Base-by-base conservation (phyloP, 1,140 invertebrate species). In the Microvelia longipes region DNA sequence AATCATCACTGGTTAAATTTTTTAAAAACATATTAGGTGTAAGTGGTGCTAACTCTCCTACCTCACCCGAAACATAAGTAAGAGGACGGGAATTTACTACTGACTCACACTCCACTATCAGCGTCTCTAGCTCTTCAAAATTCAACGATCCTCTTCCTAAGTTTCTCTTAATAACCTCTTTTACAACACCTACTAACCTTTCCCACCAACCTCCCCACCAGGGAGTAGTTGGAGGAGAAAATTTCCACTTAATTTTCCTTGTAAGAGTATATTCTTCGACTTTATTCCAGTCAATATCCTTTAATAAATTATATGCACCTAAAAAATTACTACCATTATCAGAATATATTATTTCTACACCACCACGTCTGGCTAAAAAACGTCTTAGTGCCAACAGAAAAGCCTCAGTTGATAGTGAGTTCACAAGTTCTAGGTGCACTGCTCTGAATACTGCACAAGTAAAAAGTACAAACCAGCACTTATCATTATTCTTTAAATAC, bases 1-100 rank as follows among this genome's bases (percentile, higher is more conserved):
- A 64, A 27, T 71, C 75, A 66, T 15, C 67, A 50, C 68, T 70
- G 25, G 66, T 62, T 28, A 74, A 68, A 15, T 77, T 74, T 50
- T 75, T 71, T 19, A 77, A 61, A 29, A 78, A 77, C 73, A 74
- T 75, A 1, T 67, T 60, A 61, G 76, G 72, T 29, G 66, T 73
- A 13, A 74, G 29, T 29, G 71, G 71, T 29, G 63, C 19, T 1
- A 72, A 28, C 25, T 75, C 73, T 13, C 69, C 26, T 19, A 69
- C 24, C 73, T 79, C 75, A 25, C 73, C 72, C 0, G 74, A 75
- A 25, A 78, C n/a, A 68, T 75, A 77, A 25, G 78, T 79, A 13
- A 79, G 64, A 1, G 78, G 78, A n/a, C 78, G 70, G 14, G 73
- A 72, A 73, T 80, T 79, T 1, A 80, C 71, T 1, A 75, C 67